Conservation (phyloP, 2,797 vertebrate species). For the Apogon hyalosoma region DNA sequence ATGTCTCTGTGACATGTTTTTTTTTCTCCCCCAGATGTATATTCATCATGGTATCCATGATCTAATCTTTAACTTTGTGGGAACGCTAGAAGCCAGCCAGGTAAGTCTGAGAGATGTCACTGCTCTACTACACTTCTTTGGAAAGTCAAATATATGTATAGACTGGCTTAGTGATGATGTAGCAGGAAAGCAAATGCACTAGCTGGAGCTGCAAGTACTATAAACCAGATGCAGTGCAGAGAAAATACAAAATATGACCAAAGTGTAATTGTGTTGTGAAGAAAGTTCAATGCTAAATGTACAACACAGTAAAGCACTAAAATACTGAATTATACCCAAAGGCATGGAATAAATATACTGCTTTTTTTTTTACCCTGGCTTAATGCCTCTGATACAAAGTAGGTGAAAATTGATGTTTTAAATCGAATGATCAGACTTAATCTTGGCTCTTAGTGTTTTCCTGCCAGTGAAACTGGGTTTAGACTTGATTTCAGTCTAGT, state of each 20-base stretch:
- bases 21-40: constrained; percentile 87
- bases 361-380: background rate
- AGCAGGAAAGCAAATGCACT: too few species aligned
- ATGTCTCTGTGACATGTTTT: background rate
- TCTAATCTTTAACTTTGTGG: constrained; percentile 94
- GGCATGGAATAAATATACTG: background rate
- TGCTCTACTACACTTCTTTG: background rate
- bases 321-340: background rate
- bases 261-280: too few species aligned
- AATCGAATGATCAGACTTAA: background rate
- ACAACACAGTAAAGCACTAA: too few species aligned
- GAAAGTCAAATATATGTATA: background rate
- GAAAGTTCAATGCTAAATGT: too few species aligned
- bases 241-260: too few species aligned
- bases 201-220: too few species aligned
- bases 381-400: background rate
- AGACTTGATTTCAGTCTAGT: background rate
- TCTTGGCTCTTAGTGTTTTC: too few species aligned
- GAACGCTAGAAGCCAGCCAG: constrained; percentile 94
- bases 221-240: too few species aligned
- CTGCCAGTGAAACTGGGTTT: background rate
- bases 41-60: constrained; percentile 94
- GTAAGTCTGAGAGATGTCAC: constrained; percentile 71
- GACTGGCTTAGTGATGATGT: too few species aligned
- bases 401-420: background rate